Percentiles rank a stretch among this genome's conserved stretches.
These are phyloP conservation scores for Perizoma flavofasciatum DNA, from an alignment of 2,888 invertebrate species.

Conservation along the genomic window DNA sequence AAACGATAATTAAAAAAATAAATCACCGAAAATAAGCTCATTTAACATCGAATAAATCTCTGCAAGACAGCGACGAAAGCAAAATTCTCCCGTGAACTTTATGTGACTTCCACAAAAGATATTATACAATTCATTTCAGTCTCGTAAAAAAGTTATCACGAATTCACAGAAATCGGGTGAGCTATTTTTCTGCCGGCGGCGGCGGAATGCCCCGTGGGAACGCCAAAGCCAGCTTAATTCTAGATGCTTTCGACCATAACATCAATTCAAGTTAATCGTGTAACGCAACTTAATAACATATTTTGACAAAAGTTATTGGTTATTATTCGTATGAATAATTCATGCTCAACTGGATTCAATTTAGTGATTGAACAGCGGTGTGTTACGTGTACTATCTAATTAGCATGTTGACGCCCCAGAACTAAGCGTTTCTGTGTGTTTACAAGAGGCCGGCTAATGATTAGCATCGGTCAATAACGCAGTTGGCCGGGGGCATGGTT, in stretches of 20 bases:
- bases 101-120: constrained; percentile 75
- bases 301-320: constrained; percentile 26
- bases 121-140: constrained; percentile 79
- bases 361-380: constrained; percentile 38
- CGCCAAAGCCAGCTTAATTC: constrained; percentile 59
- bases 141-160: constrained; percentile 80
- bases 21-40: constrained; percentile 53
- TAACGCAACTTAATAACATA: constrained; percentile 25
- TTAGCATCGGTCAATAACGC: constrained; percentile 70
- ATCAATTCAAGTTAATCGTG: constrained; percentile 46
- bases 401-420: constrained; percentile 50
- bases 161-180: constrained; percentile 74
- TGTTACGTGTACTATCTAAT: constrained; percentile 44
- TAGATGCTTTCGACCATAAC: constrained; percentile 52
- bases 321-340: constrained; percentile 32
- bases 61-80: constrained; percentile 65
- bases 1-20: constrained; percentile 31
- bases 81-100: constrained; percentile 70
- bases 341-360: constrained; percentile 36
- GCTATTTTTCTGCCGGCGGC: constrained; percentile 74
- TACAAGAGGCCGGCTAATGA: constrained; percentile 68
- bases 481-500: constrained; percentile 57
- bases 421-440: constrained; percentile 53
- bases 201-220: constrained; percentile 68
- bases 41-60: constrained; percentile 69